Evolutionary conservation across 2,797 vertebrate species (phyloP).

Genomic region (Lindbergichthys nudifrons): DNA sequence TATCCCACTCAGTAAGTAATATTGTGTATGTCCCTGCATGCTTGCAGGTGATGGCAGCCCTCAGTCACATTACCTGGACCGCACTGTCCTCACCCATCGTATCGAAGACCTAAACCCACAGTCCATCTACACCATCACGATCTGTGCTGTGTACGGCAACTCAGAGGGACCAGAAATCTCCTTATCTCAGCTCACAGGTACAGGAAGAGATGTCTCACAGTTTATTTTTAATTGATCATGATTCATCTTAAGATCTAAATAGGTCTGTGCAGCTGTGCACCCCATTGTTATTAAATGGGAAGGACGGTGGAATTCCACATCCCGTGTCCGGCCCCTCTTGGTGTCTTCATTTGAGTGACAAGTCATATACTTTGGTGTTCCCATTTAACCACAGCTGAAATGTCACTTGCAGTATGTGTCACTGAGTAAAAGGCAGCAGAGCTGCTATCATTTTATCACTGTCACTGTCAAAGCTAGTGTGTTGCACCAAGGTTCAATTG

Average conservation of each 20-base stretch:
- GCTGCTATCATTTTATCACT: constrained; percentile 48
- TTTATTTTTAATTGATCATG: constrained; percentile 22
- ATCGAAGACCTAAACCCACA: constrained; percentile 82
- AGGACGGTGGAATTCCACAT: constrained; percentile 38
- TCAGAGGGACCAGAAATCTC: constrained; percentile 88
- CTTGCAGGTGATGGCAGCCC: constrained; percentile 69
- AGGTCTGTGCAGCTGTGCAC: constrained; percentile 46
- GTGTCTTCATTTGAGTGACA: constrained; percentile 69
- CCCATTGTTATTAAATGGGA: constrained; percentile 67
- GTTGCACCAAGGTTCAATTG: background rate
- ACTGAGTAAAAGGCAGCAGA: constrained; percentile 48
- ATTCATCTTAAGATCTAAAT: constrained; percentile 46
- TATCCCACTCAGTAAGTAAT: background rate
- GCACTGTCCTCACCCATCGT: constrained; percentile 74
- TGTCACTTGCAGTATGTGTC: constrained; percentile 59
- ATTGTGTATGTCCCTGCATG: constrained; percentile 9
- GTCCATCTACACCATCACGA: constrained; percentile 83
- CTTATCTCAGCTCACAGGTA: constrained; percentile 90
- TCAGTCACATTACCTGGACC: constrained; percentile 84
- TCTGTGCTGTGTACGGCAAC: constrained; percentile 86
- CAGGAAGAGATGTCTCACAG: background rate
- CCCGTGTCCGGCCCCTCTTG: constrained; percentile 40
- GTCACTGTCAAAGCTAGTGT: constrained; percentile 39
- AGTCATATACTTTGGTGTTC: constrained; percentile 75
- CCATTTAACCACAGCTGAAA: constrained; percentile 66